Evolutionary conservation across 2,797 vertebrate species (phyloP).

Genomic region (Dicrostonyx torquatus): DNA sequence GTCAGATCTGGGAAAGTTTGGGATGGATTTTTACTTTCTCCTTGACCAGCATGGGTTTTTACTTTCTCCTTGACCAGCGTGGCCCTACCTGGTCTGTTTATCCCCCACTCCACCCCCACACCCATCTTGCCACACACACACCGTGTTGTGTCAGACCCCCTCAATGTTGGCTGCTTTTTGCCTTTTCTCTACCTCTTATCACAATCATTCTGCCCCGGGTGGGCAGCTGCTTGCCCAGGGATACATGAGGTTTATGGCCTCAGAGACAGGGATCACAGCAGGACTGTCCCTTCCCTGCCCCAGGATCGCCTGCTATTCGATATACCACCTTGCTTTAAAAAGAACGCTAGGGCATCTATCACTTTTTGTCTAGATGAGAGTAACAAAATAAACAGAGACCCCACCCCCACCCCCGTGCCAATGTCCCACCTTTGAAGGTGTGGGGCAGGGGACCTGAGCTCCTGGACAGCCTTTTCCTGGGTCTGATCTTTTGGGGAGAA

Average conservation of each 20-base stretch:
- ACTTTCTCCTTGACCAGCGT: neutral
- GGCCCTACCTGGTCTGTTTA: neutral
- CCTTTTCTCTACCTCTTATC: neutral
- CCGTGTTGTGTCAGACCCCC: neutral
- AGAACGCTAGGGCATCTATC: neutral
- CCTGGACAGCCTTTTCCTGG: neutral
- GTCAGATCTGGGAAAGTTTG: slow-evolving; percentile 60
- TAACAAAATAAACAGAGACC: neutral
- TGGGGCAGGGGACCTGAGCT: neutral
- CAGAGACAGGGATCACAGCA: neutral
- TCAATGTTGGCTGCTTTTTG: neutral
- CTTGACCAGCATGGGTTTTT: neutral
- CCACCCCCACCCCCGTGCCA: too few species aligned
- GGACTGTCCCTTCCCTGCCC: neutral
- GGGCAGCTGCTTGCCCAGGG: neutral
- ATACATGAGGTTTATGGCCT: neutral
- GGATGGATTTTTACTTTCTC: neutral
- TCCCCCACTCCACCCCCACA: neutral
- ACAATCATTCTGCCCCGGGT: neutral
- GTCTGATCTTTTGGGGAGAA: neutral
- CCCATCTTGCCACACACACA: neutral
- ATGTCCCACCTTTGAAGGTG: neutral
- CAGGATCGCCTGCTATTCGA: neutral
- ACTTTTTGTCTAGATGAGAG: neutral
- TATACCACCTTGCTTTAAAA: neutral